A percentile compares a stretch with the other conserved stretches of the same genome.
These are phyloP conservation scores for Boulengeromyrus knoepffleri DNA, from an alignment of 2,113 vertebrate genomes.

Conservation along the genomic window DNA sequence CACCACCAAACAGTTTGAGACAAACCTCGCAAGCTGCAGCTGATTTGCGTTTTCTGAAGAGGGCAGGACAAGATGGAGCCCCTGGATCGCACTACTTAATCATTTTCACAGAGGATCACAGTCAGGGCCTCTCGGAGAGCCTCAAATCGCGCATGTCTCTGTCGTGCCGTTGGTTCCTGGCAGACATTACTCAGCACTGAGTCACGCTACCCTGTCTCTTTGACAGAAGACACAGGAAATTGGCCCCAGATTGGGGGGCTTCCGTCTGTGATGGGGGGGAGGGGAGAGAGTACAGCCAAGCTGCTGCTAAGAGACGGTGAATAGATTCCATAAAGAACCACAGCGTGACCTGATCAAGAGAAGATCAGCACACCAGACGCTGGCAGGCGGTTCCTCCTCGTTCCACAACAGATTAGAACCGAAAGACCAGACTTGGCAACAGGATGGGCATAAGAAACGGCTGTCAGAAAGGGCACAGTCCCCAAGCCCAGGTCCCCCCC, in stretches of 20 bases:
- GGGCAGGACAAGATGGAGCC: not conserved
- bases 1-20: not conserved
- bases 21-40: not conserved
- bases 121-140: not conserved
- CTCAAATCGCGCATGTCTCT: not conserved
- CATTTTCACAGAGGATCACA: not conserved
- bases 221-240: conserved; percentile 8
- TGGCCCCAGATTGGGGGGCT: not conserved
- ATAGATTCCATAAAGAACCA: conserved; percentile 1
- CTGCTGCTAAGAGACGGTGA: conserved; percentile 5
- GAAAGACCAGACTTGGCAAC: not conserved
- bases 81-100: not conserved
- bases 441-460: not conserved
- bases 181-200: conserved; percentile 4
- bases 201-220: not conserved
- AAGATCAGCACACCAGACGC: not conserved
- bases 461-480: not conserved
- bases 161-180: not conserved
- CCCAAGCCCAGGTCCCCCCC: not conserved
- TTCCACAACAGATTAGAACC: not conserved
- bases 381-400: not conserved
- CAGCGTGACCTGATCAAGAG: not conserved
- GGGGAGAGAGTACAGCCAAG: not conserved
- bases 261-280: not conserved
- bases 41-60: not conserved